Conservation (phyloP, 2,113 vertebrate genomes). For the Urocynchramus pylzowi region DNA sequence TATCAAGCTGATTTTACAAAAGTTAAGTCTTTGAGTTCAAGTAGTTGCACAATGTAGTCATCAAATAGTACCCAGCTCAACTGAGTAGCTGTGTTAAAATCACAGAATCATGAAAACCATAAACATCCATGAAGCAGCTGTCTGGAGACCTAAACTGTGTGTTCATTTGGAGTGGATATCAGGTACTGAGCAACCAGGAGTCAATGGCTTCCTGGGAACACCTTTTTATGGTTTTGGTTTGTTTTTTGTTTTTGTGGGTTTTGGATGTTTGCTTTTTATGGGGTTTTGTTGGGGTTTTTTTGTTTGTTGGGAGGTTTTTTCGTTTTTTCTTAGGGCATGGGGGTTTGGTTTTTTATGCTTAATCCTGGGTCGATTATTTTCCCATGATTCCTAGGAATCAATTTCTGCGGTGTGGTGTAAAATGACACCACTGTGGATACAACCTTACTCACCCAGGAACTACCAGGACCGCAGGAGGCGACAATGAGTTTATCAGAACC, state of each 20-base stretch:
- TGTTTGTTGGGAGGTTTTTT: not conserved
- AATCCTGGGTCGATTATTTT: not conserved
- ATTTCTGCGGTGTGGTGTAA: not conserved
- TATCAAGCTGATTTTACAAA: not conserved
- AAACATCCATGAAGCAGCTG: not conserved
- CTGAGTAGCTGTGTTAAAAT: not conserved
- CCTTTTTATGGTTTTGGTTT: not conserved
- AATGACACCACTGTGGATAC: not conserved
- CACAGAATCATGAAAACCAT: not conserved
- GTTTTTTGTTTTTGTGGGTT: not conserved
- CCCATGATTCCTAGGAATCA: not conserved
- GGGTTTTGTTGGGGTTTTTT: not conserved
- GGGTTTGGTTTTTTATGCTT: not conserved
- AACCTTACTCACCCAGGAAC: not conserved
- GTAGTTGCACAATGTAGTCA: not conserved
- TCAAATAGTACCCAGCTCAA: not conserved
- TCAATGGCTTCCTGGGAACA: not conserved
- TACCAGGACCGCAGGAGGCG: accelerated
- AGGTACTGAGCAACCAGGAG: not conserved
- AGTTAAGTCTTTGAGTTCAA: not conserved
- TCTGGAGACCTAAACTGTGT: not conserved
- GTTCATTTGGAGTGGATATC: not conserved
- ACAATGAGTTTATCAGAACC: not conserved
- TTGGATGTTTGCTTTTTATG: not conserved
- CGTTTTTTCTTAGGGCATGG: accelerated